Conservation (phyloP, 2,797 vertebrate genomes). For the Schizothorax lantsangensis region DNA sequence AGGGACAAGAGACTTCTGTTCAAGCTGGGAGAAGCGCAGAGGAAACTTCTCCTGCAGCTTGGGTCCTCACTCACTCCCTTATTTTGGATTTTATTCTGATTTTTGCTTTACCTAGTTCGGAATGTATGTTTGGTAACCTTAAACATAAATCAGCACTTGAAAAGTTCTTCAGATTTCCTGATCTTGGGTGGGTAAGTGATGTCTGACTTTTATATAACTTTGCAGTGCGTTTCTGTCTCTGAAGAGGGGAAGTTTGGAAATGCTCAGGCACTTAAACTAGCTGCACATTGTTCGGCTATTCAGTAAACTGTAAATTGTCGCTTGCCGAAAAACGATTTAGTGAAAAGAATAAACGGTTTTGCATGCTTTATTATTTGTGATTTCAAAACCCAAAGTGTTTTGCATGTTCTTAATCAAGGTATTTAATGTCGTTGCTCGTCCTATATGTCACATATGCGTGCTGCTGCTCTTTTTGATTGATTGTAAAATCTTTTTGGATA, state of each 20-base stretch:
- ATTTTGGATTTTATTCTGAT: conserved; percentile 63
- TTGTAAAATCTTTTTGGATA: not conserved
- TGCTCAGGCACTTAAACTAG: not conserved
- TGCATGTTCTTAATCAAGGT: not conserved
- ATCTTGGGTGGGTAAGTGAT: conserved; percentile 41
- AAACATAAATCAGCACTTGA: not conserved
- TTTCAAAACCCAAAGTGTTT: not conserved
- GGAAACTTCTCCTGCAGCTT: conserved; percentile 35
- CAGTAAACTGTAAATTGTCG: not conserved
- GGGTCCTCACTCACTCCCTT: conserved; percentile 59
- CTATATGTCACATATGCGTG: no score
- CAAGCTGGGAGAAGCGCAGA: conserved; percentile 49
- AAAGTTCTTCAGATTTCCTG: conserved; percentile 20
- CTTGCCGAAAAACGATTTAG: not conserved
- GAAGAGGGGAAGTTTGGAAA: conserved; percentile 1
- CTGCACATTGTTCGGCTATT: not conserved
- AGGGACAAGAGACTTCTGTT: conserved; percentile 47
- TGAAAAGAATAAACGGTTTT: not conserved
- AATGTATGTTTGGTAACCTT: conserved; percentile 42
- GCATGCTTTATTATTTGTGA: not conserved
- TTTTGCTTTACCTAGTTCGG: conserved; percentile 10
- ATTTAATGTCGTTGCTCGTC: not conserved
- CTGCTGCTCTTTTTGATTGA: not conserved
- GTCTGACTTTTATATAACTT: not conserved
- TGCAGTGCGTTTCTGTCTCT: conserved; percentile 2